A percentile compares a stretch with the other conserved stretches of the same genome.
Conservation (phyloP, 2,888 invertebrate species). For the Strigamia maritima region DNA sequence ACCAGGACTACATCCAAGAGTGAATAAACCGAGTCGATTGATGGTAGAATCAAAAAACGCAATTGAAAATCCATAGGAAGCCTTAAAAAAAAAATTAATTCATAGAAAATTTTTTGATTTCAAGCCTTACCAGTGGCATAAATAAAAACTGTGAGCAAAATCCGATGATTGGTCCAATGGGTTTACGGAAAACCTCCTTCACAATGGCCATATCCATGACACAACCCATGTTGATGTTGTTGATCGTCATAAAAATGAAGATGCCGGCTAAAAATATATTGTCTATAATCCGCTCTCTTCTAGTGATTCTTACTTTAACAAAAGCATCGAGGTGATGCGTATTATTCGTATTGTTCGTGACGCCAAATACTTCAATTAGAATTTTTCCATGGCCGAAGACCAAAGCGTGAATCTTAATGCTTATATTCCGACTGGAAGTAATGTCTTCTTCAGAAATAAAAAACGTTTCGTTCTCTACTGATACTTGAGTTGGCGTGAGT, state of each 20-base stretch:
- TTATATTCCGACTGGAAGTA: background rate
- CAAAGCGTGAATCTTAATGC: background rate
- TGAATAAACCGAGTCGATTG: conserved; percentile 54
- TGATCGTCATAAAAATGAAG: conserved; percentile 49
- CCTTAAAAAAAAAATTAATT: conserved; percentile 40
- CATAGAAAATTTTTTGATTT: background rate
- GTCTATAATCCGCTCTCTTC: conserved; percentile 25
- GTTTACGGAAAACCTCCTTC: conserved; percentile 52
- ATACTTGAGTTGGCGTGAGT: background rate
- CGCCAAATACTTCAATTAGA: background rate
- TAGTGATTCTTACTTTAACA: background rate
- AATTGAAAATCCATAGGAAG: conserved; percentile 44
- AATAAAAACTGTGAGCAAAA: conserved; percentile 56
- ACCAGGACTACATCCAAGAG: conserved; percentile 55
- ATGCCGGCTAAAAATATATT: conserved; percentile 49
- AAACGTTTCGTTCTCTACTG: background rate
- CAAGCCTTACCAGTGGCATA: conserved; percentile 56
- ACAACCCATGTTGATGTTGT: conserved; percentile 55
- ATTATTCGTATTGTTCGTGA: background rate
- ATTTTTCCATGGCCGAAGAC: background rate
- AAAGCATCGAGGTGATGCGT: background rate
- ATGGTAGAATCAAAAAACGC: conserved; percentile 44
- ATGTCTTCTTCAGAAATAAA: background rate
- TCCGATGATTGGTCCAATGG: conserved; percentile 56
- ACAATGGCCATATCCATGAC: conserved; percentile 52